Evolutionary conservation across 1,140 invertebrate genomes (phyloP).

Genomic region (Cydia pomonella): DNA sequence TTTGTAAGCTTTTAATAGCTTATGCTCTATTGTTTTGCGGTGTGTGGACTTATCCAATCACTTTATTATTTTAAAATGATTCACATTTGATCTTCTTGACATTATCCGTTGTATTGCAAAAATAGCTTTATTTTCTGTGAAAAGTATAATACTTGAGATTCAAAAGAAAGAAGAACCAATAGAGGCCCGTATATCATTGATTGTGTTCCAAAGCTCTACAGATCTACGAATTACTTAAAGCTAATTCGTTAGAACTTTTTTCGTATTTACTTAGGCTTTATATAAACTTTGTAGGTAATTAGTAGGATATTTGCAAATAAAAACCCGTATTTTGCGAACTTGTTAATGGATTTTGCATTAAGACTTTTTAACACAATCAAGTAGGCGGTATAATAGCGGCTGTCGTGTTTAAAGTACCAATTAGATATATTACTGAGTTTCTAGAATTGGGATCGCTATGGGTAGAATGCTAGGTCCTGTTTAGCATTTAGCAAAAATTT

Average conservation of each 20-base stretch:
- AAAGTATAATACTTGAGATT: neutral
- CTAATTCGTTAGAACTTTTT: neutral
- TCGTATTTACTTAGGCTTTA: slow-evolving; percentile 1
- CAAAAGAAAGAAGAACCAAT: slow-evolving; percentile 8
- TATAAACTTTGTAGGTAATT: slow-evolving; percentile 4
- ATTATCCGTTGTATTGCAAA: neutral
- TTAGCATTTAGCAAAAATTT: neutral
- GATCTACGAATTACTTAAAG: neutral
- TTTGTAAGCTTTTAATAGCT: slow-evolving; percentile 15
- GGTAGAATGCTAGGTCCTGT: neutral
- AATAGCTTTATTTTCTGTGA: neutral
- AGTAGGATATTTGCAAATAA: slow-evolving; percentile 9
- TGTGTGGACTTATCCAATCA: neutral
- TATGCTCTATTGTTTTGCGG: slow-evolving; percentile 8
- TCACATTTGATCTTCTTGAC: neutral
- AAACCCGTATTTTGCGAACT: slow-evolving; percentile 11
- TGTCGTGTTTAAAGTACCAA: neutral
- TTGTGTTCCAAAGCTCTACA: neutral
- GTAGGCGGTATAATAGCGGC: neutral
- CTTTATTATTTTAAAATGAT: slow-evolving; percentile 5
- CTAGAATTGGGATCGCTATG: neutral
- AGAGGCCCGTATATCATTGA: neutral
- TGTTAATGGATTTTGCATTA: slow-evolving; percentile 18
- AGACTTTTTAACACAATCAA: slow-evolving; percentile 11
- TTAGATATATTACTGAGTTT: neutral